phyloP scores from a whole-genome alignment of 2,113 vertebrate genomes.

The Psophia crepitans region DNA sequence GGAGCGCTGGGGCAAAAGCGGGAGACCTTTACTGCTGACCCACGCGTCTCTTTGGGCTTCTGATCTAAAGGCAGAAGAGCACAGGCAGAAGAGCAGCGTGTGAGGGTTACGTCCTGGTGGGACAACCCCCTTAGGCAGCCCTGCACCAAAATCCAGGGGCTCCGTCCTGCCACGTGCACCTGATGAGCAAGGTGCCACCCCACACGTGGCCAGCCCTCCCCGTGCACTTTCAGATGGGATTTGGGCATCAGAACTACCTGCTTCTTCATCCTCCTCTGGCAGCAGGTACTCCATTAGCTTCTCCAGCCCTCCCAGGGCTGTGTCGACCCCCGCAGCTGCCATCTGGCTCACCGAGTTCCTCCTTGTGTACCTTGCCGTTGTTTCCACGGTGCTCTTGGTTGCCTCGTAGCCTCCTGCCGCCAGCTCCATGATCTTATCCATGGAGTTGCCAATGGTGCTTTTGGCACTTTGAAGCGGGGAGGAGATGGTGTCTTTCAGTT shows the following conservation, averaged over 20 bases:
- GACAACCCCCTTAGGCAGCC: not conserved
- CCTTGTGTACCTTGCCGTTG: conserved; percentile 50
- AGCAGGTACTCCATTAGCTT: conserved; percentile 74
- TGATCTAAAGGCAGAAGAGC: not conserved
- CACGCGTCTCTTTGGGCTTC: not conserved
- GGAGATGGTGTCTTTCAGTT: conserved; percentile 75
- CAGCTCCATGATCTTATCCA: conserved; percentile 70
- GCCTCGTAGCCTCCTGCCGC: conserved; percentile 56
- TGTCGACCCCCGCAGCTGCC: conserved; percentile 68
- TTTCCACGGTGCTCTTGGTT: conserved; percentile 61
- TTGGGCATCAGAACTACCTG: conserved; percentile 61
- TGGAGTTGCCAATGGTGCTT: conserved; percentile 69
- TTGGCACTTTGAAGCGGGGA: conserved; percentile 68
- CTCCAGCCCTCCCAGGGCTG: conserved; percentile 69
- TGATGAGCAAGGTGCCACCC: not conserved
- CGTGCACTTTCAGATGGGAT: not conserved
- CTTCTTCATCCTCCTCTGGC: conserved; percentile 57
- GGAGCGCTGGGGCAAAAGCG: not conserved
- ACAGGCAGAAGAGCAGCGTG: not conserved
- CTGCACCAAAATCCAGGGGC: not conserved
- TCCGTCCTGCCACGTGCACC: not conserved
- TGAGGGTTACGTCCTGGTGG: not conserved
- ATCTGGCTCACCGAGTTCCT: conserved; percentile 69
- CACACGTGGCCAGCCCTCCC: not conserved
- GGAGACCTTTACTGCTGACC: not conserved